These are phyloP conservation scores for Euglossa dilemma DNA, from an alignment of 1,140 invertebrate species.

Conservation along the genomic window DNA sequence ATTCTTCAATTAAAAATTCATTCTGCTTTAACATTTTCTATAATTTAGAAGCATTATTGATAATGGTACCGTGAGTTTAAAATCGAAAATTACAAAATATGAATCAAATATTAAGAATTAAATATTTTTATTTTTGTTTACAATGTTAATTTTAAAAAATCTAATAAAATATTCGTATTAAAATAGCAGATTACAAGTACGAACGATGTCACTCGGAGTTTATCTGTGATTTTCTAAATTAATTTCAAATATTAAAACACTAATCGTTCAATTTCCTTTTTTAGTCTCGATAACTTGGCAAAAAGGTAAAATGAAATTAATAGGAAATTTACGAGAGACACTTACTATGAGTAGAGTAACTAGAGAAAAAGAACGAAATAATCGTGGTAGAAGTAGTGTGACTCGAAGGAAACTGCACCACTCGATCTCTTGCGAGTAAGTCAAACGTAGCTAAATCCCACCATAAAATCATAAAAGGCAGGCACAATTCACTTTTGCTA, in stretches of 20 bases:
- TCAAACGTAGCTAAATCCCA: slow-evolving; percentile 73
- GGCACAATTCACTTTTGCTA: slow-evolving; percentile 68
- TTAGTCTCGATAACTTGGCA: neutral
- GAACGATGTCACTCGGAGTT: no score
- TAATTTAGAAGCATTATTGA: no score
- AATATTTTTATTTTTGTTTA: no score
- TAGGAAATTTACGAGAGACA: neutral
- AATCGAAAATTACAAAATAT: no score
- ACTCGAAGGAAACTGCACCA: slow-evolving; percentile 70
- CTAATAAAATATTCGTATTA: no score
- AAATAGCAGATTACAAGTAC: no score
- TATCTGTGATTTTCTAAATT: neutral
- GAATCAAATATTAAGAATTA: no score
- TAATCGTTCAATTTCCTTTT: neutral
- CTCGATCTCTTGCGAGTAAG: slow-evolving; percentile 43
- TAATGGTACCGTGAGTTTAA: no score
- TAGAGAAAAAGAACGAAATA: neutral
- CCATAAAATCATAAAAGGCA: slow-evolving; percentile 67
- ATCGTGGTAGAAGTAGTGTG: slow-evolving; percentile 56
- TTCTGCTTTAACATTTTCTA: no score
- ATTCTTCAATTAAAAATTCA: no score
- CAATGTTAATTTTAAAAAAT: no score
- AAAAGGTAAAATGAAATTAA: neutral
- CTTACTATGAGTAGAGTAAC: slow-evolving; percentile 16
- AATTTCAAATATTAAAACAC: neutral